Base-by-base conservation (phyloP, 2,888 invertebrate genomes). In the Pediacus dermestoides region DNA sequence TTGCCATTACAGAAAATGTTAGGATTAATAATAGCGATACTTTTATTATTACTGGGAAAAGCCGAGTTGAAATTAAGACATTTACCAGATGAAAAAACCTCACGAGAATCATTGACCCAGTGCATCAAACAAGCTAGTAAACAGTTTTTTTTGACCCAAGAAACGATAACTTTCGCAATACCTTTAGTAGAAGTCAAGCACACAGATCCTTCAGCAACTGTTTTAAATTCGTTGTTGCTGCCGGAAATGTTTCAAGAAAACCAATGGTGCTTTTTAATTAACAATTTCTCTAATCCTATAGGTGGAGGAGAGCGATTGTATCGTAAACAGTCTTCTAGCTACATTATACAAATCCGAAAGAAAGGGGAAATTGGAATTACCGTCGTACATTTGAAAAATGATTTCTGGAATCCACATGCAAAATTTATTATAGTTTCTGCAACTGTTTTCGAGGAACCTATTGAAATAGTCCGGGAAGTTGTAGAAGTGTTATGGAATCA, bases 361-460 rank as follows among this genome's bases (percentile, higher is more conserved):
- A 30, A 35, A 6, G 39, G 40, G 2, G 55, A 55, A 23, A 32
- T 50, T 9, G 23, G 26, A 2, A 11, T 11, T 2, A 42, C 32
- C 16, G 15, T 55, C 4, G 38, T 38, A 4, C 28, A 14, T 10
- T 33, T 55, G 2, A 34, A 32, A 6, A 28, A 30, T 3, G 10
- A 27, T 6, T 6, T 46, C 2, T 45, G 53, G 42, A 54, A 55
- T 35, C 50, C 50, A 2, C 53, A 50, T 16, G 55, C 53, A 1
- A 50, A 45, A 10, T 52, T 53, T 37, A 23, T 55, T 15, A 40
- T 64, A 3, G 48, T 61, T 3, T 54, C 58, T 2, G 37, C 53
- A 1, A 44, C 44, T 2, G 21, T 25, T 4, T 57, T 53, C 31
- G 30, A 38, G 1, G 35, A 54, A 16, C 50, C 48, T 1, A 16